These are phyloP conservation scores for Polypterus senegalus DNA, from an alignment of 2,113 vertebrate genomes.

Conservation along the genomic window DNA sequence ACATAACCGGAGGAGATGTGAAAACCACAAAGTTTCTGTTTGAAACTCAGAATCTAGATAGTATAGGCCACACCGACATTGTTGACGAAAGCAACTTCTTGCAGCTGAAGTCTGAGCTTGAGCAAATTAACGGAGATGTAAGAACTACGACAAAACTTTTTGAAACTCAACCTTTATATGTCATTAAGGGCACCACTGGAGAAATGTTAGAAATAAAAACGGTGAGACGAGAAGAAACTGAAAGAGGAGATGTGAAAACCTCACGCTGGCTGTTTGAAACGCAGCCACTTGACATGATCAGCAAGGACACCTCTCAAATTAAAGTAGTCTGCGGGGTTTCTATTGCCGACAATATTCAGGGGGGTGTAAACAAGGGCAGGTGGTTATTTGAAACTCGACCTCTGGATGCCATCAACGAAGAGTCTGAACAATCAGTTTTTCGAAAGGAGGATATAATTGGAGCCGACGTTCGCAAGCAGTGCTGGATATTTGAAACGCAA, in stretches of 20 bases:
- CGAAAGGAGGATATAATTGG: conserved; percentile 59
- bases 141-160: conserved; percentile 67
- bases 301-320: conserved; percentile 47
- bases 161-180: conserved; percentile 65
- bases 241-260: conserved; percentile 60
- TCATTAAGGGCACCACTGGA: conserved; percentile 63
- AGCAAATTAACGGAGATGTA: conserved; percentile 61
- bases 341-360: conserved; percentile 57
- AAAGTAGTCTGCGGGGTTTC: conserved; percentile 63
- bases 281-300: conserved; percentile 57
- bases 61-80: conserved; percentile 57
- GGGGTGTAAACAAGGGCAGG: conserved; percentile 55
- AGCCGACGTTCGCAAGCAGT: conserved; percentile 68
- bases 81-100: conserved; percentile 62
- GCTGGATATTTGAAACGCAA: conserved; percentile 79
- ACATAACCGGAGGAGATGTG: conserved; percentile 59
- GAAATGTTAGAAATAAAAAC: conserved; percentile 67
- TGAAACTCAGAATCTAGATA: conserved; percentile 61
- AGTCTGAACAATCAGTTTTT: conserved; percentile 41
- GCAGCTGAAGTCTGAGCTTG: conserved; percentile 61
- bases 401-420: conserved; percentile 57
- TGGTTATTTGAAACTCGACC: conserved; percentile 75
- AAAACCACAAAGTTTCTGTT: conserved; percentile 67
- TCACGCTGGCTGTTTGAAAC: conserved; percentile 69
- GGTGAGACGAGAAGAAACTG: conserved; percentile 63